These are phyloP conservation scores for Sussaba pulchella DNA, from an alignment of 2,888 invertebrate genomes.

Conservation along the genomic window DNA sequence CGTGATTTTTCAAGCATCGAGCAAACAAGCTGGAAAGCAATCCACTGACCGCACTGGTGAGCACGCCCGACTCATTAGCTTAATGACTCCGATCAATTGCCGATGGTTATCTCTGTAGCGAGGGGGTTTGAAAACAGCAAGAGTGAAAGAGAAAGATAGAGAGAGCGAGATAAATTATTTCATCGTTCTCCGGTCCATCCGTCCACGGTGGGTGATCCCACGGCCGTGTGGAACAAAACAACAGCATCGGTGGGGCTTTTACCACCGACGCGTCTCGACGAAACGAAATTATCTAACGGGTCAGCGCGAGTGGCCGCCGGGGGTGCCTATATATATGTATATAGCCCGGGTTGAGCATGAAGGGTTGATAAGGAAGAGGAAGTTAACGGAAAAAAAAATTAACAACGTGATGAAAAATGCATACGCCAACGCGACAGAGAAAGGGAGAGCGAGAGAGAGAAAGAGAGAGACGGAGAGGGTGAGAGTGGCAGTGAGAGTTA, in stretches of 20 bases:
- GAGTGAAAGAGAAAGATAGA: too few relatives aligned
- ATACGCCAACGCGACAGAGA: conserved; percentile 12
- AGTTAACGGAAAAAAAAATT: conserved; percentile 13
- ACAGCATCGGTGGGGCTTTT: conserved; percentile 23
- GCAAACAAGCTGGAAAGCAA: background rate
- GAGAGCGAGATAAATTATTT: conserved; percentile 23
- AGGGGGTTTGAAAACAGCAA: too few relatives aligned
- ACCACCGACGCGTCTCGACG: conserved; percentile 31
- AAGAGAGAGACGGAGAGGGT: too few relatives aligned
- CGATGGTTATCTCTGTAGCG: conserved; percentile 13
- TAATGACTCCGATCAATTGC: conserved; percentile 70
- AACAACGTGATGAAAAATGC: conserved; percentile 8
- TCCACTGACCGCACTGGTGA: conserved; percentile 22
- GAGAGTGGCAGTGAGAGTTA: conserved; percentile 48
- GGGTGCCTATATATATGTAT: conserved; percentile 27
- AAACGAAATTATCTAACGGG: conserved; percentile 53
- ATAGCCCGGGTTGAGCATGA: conserved; percentile 19
- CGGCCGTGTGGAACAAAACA: conserved; percentile 9
- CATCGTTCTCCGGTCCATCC: too few relatives aligned
- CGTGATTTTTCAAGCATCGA: background rate
- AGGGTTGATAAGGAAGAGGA: conserved; percentile 47
- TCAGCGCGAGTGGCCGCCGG: background rate
- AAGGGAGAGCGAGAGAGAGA: background rate
- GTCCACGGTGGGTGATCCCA: background rate
- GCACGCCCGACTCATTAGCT: conserved; percentile 65